phyloP scores from a whole-genome alignment of 1,140 invertebrate genomes.

The Lycorma delicatula region DNA sequence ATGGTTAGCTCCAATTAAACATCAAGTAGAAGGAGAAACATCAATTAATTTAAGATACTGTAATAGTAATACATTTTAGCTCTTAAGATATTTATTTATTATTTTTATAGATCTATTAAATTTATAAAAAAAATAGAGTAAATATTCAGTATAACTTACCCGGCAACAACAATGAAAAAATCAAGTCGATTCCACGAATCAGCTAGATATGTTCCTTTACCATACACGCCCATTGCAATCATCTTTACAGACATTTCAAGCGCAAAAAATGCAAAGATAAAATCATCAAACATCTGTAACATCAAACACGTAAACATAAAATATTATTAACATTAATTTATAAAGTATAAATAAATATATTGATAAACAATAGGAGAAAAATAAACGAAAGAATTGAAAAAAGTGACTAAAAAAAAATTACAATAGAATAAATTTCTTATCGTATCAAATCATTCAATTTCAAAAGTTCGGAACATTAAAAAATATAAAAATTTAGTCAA shows the following conservation, averaged over 20 bases:
- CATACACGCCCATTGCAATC: constrained; percentile 96
- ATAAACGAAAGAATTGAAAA: not conserved
- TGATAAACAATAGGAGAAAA: not conserved
- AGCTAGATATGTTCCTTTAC: constrained; percentile 88
- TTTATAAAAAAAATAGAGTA: too few species aligned
- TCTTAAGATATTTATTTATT: too few species aligned
- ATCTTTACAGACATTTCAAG: constrained; percentile 97
- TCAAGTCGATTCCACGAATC: constrained; percentile 98
- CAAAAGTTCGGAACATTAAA: too few species aligned
- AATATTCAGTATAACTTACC: constrained; percentile 70
- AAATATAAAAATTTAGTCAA: too few species aligned
- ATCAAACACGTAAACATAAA: constrained; percentile 18
- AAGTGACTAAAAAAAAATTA: too few species aligned
- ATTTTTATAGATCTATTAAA: too few species aligned
- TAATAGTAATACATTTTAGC: too few species aligned
- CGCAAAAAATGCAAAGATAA: constrained; percentile 97
- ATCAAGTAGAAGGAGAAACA: too few species aligned
- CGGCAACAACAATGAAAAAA: constrained; percentile 95
- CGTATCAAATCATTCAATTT: too few species aligned
- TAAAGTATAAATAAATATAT: not conserved
- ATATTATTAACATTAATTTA: not conserved
- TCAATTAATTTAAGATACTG: too few species aligned
- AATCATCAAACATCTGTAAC: constrained; percentile 89
- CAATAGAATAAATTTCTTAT: too few species aligned
- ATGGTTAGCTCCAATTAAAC: too few species aligned